Conservation (phyloP, 2,113 vertebrate genomes). For the Apodemus speciosus region DNA sequence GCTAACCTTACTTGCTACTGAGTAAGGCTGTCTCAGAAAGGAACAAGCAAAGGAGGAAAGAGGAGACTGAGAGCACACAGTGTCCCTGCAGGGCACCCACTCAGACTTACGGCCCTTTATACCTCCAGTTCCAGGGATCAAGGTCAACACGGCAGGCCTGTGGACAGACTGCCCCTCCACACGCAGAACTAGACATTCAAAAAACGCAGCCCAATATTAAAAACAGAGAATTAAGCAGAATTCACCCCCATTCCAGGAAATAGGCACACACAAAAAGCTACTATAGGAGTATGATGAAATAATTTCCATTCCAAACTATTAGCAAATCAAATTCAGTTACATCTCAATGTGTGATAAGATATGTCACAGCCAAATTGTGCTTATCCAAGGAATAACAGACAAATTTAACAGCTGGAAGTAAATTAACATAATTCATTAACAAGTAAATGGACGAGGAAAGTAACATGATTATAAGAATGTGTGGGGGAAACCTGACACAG, state of each 20-base stretch:
- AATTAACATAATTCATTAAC: neutral
- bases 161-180: neutral
- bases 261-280: neutral
- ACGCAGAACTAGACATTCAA: neutral
- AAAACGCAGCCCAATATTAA: neutral
- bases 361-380: neutral
- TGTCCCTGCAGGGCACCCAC: neutral
- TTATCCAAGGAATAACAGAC: neutral
- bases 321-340: slow-evolving; percentile 15
- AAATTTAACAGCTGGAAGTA: neutral
- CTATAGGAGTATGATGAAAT: neutral
- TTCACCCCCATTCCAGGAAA: neutral
- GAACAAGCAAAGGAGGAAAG: neutral
- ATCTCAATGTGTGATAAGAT: neutral
- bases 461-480: neutral
- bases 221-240: neutral
- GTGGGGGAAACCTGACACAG: neutral
- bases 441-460: neutral
- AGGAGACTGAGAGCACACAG: neutral
- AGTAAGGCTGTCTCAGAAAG: neutral
- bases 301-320: neutral
- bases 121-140: neutral
- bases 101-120: neutral
- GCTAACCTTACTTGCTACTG: neutral
- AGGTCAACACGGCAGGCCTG: neutral